These are phyloP conservation scores for Myotis findleyi DNA, from an alignment of 2,797 vertebrate genomes.

Conservation along the genomic window DNA sequence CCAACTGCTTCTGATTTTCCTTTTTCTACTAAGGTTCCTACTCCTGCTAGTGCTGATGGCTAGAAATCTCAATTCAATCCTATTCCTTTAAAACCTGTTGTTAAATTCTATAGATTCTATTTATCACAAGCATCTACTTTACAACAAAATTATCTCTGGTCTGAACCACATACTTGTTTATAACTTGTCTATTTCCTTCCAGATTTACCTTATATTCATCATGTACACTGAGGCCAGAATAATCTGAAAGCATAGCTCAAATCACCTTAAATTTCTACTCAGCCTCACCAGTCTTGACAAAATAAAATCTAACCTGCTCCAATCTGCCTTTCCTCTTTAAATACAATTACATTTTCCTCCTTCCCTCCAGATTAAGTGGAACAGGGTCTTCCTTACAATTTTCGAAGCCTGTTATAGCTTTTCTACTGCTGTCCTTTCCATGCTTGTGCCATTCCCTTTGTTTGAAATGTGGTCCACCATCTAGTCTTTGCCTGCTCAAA, in stretches of 20 bases:
- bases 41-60: not conserved
- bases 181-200: constrained; percentile 25
- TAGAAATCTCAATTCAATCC: constrained; percentile 36
- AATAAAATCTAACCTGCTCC: constrained; percentile 51
- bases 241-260: constrained; percentile 49
- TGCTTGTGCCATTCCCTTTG: not conserved
- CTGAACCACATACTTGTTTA: not conserved
- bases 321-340: not conserved
- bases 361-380: not conserved
- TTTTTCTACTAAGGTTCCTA: not conserved
- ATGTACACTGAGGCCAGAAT: not conserved
- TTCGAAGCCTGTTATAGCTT: not conserved
- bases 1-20: not conserved
- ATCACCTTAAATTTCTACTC: constrained; percentile 32
- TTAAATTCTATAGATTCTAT: not conserved
- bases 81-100: constrained; percentile 20
- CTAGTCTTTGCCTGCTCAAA: constrained; percentile 40
- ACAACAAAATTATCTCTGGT: not conserved
- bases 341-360: not conserved
- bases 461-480: not conserved
- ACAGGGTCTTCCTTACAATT: constrained; percentile 3
- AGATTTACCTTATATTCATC: constrained; percentile 37
- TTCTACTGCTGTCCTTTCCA: not conserved
- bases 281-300: constrained; percentile 26
- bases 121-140: not conserved